Conservation (phyloP, 2,113 vertebrate genomes). For the Pangasianodon hypophthalmus region DNA sequence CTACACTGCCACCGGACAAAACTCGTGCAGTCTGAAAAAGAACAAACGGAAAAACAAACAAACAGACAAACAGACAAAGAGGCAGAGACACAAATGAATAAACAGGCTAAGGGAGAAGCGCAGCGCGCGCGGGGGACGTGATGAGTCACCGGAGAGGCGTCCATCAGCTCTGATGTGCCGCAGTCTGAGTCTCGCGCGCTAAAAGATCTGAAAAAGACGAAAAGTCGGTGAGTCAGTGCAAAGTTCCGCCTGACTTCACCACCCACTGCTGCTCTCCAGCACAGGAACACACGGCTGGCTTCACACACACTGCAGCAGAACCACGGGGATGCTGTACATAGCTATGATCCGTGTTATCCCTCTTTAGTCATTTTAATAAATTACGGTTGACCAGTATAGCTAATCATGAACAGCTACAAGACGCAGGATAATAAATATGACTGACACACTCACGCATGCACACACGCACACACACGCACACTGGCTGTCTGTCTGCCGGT, state of each 20-base stretch:
- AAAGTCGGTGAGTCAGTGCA: constrained; percentile 48
- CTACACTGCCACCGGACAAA: not conserved
- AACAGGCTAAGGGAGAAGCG: constrained; percentile 6
- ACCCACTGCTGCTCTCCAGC: not conserved
- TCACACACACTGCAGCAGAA: not conserved
- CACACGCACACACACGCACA: not conserved
- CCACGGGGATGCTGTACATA: too few species aligned
- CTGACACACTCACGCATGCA: not conserved
- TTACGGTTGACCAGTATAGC: not conserved
- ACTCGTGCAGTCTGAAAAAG: not conserved
- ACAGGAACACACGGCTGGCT: not conserved
- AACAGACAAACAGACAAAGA: constrained; percentile 3
- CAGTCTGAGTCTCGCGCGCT: constrained; percentile 29
- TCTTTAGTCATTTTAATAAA: not conserved
- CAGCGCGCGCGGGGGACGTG: constrained; percentile 32
- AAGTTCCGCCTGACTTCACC: constrained; percentile 20
- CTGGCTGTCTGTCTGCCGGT: not conserved
- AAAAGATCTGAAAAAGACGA: constrained; percentile 43
- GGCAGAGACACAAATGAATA: not conserved
- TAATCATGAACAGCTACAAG: not conserved
- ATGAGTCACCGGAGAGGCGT: constrained; percentile 49
- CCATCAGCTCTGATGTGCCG: constrained; percentile 40
- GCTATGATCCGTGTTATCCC: not conserved
- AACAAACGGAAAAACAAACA: not conserved
- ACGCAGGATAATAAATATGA: not conserved